Evolutionary conservation across 2,888 invertebrate genomes (phyloP).

Genomic region (Drosophila birchii): DNA sequence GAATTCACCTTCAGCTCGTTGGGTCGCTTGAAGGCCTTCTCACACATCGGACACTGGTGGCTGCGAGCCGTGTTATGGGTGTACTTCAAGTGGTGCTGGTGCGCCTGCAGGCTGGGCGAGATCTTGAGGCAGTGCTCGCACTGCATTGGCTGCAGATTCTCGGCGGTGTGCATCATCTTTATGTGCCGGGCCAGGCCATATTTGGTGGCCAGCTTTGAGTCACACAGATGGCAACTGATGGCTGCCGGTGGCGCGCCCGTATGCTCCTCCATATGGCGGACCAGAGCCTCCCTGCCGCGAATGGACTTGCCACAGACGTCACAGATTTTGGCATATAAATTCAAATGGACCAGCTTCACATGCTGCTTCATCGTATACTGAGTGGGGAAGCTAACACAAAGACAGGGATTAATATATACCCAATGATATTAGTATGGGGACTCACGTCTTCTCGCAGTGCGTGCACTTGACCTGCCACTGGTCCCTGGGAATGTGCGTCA

Average conservation of each 20-base stretch:
- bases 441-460: slow-evolving; percentile 79
- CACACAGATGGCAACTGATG: slow-evolving; percentile 81
- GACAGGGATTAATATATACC: neutral
- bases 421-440: neutral
- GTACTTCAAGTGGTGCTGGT: slow-evolving; percentile 81
- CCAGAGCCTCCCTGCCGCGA: slow-evolving; percentile 74
- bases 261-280: slow-evolving; percentile 81
- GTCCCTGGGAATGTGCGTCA: slow-evolving; percentile 80
- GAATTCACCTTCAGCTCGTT: slow-evolving; percentile 70
- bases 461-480: slow-evolving; percentile 75
- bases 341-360: slow-evolving; percentile 78
- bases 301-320: slow-evolving; percentile 83
- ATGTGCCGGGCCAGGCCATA: slow-evolving; percentile 82
- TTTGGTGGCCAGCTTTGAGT: slow-evolving; percentile 74
- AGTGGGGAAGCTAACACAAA: slow-evolving; percentile 72
- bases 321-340: slow-evolving; percentile 81
- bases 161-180: slow-evolving; percentile 78
- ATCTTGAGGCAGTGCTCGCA: slow-evolving; percentile 79
- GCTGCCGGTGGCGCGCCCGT: slow-evolving; percentile 69
- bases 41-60: slow-evolving; percentile 82
- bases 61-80: slow-evolving; percentile 78
- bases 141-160: slow-evolving; percentile 76
- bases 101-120: slow-evolving; percentile 76
- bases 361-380: slow-evolving; percentile 79
- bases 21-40: slow-evolving; percentile 82